Base-by-base conservation (phyloP, 2,888 invertebrate genomes). In the Toxonevra muliebris region DNA sequence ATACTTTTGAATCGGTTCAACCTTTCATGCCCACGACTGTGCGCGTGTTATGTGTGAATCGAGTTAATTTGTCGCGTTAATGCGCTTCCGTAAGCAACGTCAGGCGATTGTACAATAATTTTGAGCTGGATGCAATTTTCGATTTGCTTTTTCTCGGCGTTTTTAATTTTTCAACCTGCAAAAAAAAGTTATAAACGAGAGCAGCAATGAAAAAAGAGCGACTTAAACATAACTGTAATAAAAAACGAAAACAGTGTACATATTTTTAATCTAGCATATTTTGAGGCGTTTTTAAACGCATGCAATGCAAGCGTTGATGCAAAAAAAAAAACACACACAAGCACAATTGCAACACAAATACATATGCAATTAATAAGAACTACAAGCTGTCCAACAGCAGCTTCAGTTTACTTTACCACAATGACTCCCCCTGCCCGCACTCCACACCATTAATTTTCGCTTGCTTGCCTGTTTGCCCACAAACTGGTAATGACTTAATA, bases 331-430 rank as follows among this genome's bases (percentile, higher is more conserved):
- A 13, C 58, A 61, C 19, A 13, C 61, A 53, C 48, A 55, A 45
- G 57, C 57, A 55, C 57, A 57, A 48, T 64, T 45, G 57, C 64
- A 48, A 59, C 55, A 52, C 64, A 17, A 41, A 61, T 45, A 64
- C 67, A 50, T 52, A 61, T 55, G 17, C 70, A 59, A 66, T 66
- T 82, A 81, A 82, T 81, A 82, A 82, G 82, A 80, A 82, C 82
- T 82, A 82, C 82, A 81, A 77, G 80, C 79, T 79, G 78, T 79
- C 74, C 72, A 72, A 70, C 69, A 70, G 72, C 73, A 70, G 73
- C 71, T 70, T 68, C 70, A 30, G 30, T 30, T 30, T 30, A 30
- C 30, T 30, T 72, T 71, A 74, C 72, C 72, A 68, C 71, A 74
- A 68, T 70, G 68, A 19, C 57, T 52, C 61, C 3, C 50, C 12